Evolutionary conservation across 2,888 invertebrate species (phyloP).

Genomic region (Spodoptera picta): DNA sequence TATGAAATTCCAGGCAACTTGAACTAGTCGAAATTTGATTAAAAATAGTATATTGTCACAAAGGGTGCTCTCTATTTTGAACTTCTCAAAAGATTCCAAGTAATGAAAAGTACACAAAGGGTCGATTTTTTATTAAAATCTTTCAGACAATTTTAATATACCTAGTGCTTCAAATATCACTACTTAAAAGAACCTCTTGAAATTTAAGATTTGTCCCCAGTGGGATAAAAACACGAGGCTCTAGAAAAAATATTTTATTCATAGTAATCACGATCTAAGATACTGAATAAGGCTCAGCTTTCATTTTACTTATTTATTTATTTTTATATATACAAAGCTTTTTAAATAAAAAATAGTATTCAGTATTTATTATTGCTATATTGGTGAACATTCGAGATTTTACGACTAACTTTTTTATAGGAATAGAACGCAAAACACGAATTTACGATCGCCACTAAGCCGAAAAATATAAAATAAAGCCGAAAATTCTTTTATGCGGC

Average conservation of each 20-base stretch:
- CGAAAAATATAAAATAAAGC: constrained; percentile 38
- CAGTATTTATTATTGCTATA: neutral
- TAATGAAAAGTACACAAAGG: constrained; percentile 9
- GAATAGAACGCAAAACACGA: constrained; percentile 1
- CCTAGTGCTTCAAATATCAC: constrained; percentile 28
- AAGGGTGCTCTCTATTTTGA: neutral
- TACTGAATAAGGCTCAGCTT: constrained; percentile 7
- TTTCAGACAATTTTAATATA: constrained; percentile 15
- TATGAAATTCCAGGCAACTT: no score
- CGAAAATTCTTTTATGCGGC: constrained; percentile 31
- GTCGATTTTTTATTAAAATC: constrained; percentile 16
- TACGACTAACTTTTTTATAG: neutral
- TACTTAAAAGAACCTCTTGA: constrained; percentile 29
- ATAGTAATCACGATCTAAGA: constrained; percentile 20
- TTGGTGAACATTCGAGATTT: neutral
- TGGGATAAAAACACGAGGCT: constrained; percentile 29
- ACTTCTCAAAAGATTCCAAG: constrained; percentile 1
- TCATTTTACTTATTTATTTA: neutral
- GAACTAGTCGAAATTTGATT: no score
- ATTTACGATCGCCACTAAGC: constrained; percentile 19
- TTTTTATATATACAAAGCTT: neutral
- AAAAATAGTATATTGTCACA: neutral
- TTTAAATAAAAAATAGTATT: neutral
- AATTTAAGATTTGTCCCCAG: constrained; percentile 28
- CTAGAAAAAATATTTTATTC: constrained; percentile 42